Evolutionary conservation across 1,140 invertebrate genomes (phyloP), one percentile per base, ranked within the genome.

Genomic region (Oscheius sp.): DNA sequence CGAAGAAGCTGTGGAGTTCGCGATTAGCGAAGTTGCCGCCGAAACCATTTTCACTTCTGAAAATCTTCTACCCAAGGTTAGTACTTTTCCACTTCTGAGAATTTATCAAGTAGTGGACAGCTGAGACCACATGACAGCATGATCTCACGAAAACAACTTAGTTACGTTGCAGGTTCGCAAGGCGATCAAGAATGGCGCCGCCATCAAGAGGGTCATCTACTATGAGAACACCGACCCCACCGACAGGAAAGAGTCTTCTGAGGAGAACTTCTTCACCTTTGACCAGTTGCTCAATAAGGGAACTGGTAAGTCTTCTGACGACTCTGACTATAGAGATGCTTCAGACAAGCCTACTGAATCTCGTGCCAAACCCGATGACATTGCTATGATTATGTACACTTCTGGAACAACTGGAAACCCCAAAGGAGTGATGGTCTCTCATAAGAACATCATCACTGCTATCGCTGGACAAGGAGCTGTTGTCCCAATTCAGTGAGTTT

Each of bases 331-430:
- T n/a, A 73, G 18, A 68, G 0, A 29, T 74, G 23, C 0, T 34
- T 38, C n/a, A 32, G 67, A 73, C 3, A 31, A 13, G 10, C 59
- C 59, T 18, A 10, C 34, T 7, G 1, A 74, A 13, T 32, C 34
- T 29, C 49, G 70, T 28, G 73, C 77, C 2, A 87, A 87, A 23
- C 83, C 88, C 1, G 87, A 90, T 4, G 93, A 97, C 80, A 90
- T 90, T 18, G 93, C 93, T 23, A 93, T 96, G 78, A 92, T 96
- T 46, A 96, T 96, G 93, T 97, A 96, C 87, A 96, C 94, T 0
- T 93, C 91, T 77, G 94, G 94, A 1, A 94, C 92, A 0, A 96
- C 93, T 0, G 93, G 94, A 34, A 89, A 91, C 67, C 93, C 93
- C 0, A 94, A 95, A 86, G 85, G 85, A 62, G 79, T 81, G 1